A percentile compares a stretch with the other conserved stretches of the same genome.
Evolutionary conservation across 2,113 vertebrate species (phyloP).

Genomic region (Triplophysa siluroides): DNA sequence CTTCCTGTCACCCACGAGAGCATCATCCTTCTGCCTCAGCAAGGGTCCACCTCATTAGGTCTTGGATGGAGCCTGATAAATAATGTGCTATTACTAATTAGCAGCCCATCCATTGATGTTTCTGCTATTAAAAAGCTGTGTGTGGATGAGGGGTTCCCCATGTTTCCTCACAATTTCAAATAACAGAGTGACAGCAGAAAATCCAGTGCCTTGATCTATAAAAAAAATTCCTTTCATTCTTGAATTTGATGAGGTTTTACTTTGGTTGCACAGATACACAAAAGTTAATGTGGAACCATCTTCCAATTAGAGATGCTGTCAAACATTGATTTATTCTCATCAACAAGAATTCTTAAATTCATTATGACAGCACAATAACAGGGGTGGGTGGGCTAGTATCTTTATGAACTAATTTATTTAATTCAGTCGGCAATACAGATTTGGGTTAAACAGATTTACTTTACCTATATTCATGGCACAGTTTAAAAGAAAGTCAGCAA

Average conservation of each 20-base stretch:
- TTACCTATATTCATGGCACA: too few species aligned
- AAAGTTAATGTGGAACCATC: slow-evolving; percentile 17
- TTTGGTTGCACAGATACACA: not conserved
- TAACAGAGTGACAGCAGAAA: not conserved
- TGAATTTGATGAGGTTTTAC: slow-evolving; percentile 6
- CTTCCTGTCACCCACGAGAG: slow-evolving; percentile 32
- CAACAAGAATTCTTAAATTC: slow-evolving; percentile 18
- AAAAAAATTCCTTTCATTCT: not conserved
- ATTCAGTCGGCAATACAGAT: not conserved
- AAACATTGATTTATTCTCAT: slow-evolving; percentile 26
- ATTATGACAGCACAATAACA: slow-evolving; percentile 19
- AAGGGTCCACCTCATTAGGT: slow-evolving; percentile 49
- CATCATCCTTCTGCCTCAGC: slow-evolving; percentile 16
- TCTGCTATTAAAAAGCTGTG: slow-evolving; percentile 57
- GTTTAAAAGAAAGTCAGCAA: too few species aligned
- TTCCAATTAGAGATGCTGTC: slow-evolving; percentile 17
- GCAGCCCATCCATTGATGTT: slow-evolving; percentile 63
- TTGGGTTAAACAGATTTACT: too few species aligned
- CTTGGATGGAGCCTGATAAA: slow-evolving; percentile 64
- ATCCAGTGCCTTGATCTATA: not conserved
- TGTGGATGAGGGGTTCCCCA: not conserved
- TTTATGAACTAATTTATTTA: slow-evolving; percentile 5
- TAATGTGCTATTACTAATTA: slow-evolving; percentile 76
- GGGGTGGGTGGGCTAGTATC: not conserved
- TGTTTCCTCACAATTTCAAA: not conserved